Conservation (phyloP, 1,140 invertebrate species). For the Papilio polytes region DNA sequence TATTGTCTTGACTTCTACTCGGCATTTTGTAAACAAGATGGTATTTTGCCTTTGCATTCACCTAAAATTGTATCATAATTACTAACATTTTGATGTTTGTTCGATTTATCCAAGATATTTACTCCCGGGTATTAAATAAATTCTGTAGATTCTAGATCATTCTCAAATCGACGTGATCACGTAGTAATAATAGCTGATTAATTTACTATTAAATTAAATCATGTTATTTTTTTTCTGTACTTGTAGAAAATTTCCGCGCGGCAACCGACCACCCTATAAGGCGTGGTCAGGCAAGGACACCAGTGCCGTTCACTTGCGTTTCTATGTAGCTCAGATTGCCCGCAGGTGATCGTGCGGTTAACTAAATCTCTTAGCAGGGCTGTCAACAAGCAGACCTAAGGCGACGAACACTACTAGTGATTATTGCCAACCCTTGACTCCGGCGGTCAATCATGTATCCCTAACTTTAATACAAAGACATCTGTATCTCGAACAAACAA, state of each 20-base stretch:
- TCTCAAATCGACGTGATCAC: background rate
- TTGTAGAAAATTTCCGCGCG: conserved; percentile 51
- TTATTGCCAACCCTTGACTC: background rate
- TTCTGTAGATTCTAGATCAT: conserved; percentile 5
- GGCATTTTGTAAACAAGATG: too few relatives aligned
- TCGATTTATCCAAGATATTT: background rate
- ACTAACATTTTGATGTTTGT: too few relatives aligned
- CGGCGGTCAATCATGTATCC: too few relatives aligned
- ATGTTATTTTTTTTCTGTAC: conserved; percentile 23
- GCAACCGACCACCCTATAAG: conserved; percentile 50
- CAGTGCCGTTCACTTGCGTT: conserved; percentile 51
- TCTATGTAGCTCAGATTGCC: conserved; percentile 35
- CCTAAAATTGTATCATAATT: too few relatives aligned
- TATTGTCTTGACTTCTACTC: too few relatives aligned
- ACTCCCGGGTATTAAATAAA: background rate
- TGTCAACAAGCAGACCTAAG: background rate
- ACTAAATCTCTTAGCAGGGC: background rate
- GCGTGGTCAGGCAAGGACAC: conserved; percentile 52
- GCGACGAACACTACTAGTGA: background rate
- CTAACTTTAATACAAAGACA: background rate
- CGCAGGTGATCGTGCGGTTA: conserved; percentile 16
- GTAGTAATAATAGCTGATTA: conserved; percentile 32
- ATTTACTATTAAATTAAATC: conserved; percentile 30
- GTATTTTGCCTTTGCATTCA: too few relatives aligned
- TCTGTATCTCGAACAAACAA: too few relatives aligned